Evolutionary conservation across 2,888 invertebrate species (phyloP), one percentile per base, ranked within the genome.

Genomic region (Metacarcinus magister): DNA sequence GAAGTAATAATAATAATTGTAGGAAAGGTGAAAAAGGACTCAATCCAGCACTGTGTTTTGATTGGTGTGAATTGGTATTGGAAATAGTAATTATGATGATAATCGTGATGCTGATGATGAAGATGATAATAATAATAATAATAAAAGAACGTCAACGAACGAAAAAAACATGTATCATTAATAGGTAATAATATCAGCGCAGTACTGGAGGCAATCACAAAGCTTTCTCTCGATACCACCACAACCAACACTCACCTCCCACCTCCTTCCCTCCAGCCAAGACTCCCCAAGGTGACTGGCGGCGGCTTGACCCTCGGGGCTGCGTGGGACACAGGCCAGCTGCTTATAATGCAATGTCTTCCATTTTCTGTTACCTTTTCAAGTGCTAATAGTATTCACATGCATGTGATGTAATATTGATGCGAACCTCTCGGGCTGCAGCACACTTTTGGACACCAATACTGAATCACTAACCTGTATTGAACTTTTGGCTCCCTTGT

Each of bases 141-240:
- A 28, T 67, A 23, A 67, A 67, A 67, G 67, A n/a, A 67, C 16
- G 67, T 54, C 8, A 67, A 67, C 67, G 67, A 67, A 82, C 82
- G 28, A n/a, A 82, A 28, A 10, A 28, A 75, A 75, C 75, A 82
- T 82, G 82, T 82, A 82, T 67, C 5, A 28, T 82, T 82, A 32
- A 82, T 67, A 32, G 28, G 13, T 82, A 82, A 82, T 32, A 82
- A 82, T 82, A 82, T 82, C 82, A 82, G 7, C 82, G 82, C 82
- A 82, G 82, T 82, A 82, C 32, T 82, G 13, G 82, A 82, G 82
- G 82, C 82, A 32, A 32, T 82, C 82, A 82, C 82, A 32, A 32
- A 32, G 13, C 32, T 13, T 82, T 32, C 82, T 16, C 32, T 32
- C 32, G 2, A 82, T 23, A 28, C 7, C 54, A 54, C 54, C 54